Evolutionary conservation across 2,113 vertebrate genomes (phyloP), one percentile per base, ranked within the genome.

Genomic region (Seriola dumerili): DNA sequence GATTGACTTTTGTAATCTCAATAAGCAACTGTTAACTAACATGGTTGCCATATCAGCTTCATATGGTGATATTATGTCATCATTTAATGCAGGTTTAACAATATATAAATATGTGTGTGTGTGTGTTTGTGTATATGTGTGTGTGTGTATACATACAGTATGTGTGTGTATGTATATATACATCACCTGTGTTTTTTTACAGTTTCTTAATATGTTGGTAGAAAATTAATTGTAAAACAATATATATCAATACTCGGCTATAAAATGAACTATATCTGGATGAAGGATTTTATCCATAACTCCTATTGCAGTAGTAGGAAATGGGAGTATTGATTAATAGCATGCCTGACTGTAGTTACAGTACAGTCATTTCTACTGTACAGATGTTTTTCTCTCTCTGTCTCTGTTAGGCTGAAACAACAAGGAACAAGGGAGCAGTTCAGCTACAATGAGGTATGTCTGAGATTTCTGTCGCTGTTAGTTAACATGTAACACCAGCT

Each of bases 381-480:
- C 85, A 74, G 50, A 81, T 78, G 38, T 83, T 75, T 44, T 21
- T 89, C 29, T 83, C 3, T 64, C 36, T 92, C 67, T 85, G 13
- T 76, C 40, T 67, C 46, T 63, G 52, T 74, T 87, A 96, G 96
- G 85, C 94, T 96, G 87, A 96, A 96, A 85, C 95, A 96, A 82
- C 96, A 96, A 86, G 95, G 95, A 78, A 93, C 95, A 0, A 91
- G 96, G 86, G 94, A 95, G 88, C 95, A 95, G 89, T 96, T 96
- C 91, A 96, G 96, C 87, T 96, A 96, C 93, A 96, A 95, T 46
- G 95, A 96, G 96, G 96, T 96, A 94, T 55, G 76, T 81, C 63
- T 83, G 76, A 78, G 25, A 29, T 25, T 23, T 71, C 2, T 83
- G 50, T 80, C 83, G 61, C 84, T 23, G n/a, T 48, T 76, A 50